Percentiles rank a stretch among this genome's conserved stretches.
Evolutionary conservation across 2,113 vertebrate genomes (phyloP).

Genomic region (Cyprichromis sp.): DNA sequence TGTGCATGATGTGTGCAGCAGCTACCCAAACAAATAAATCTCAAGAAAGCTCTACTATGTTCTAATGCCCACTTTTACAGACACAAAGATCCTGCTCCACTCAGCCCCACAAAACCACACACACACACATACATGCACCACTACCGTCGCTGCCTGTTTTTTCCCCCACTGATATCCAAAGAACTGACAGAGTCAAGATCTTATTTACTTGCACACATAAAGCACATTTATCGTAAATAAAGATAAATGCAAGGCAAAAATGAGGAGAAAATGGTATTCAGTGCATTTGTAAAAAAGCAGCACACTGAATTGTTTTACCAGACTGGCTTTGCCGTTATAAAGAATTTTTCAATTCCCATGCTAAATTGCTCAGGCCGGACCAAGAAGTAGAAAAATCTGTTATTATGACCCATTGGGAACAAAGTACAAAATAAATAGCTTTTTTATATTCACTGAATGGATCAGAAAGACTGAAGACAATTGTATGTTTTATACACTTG

Average conservation of each 20-base stretch:
- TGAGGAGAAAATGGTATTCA: slow-evolving; percentile 23
- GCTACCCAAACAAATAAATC: not conserved
- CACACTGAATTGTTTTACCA: slow-evolving; percentile 51
- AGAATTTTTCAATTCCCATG: slow-evolving; percentile 42
- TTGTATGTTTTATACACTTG: not conserved
- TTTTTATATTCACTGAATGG: not conserved
- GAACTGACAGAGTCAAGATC: not conserved
- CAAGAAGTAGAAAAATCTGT: not conserved
- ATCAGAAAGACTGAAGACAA: not conserved
- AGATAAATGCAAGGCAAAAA: slow-evolving; percentile 34
- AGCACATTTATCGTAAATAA: slow-evolving; percentile 6
- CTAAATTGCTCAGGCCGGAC: slow-evolving; percentile 25
- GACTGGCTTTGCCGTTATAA: slow-evolving; percentile 13
- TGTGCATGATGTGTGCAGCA: not conserved
- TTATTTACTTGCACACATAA: slow-evolving; percentile 7
- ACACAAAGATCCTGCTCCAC: not conserved
- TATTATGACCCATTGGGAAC: slow-evolving; percentile 1
- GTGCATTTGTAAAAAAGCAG: slow-evolving; percentile 19
- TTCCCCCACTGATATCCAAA: not conserved
- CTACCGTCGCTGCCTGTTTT: not conserved
- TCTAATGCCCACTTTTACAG: not conserved
- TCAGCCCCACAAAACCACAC: not conserved
- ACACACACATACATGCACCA: not conserved
- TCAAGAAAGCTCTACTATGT: not conserved
- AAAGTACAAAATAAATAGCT: slow-evolving; percentile 16